phyloP scores from a whole-genome alignment of 2,888 invertebrate species.

The Troides helena region DNA sequence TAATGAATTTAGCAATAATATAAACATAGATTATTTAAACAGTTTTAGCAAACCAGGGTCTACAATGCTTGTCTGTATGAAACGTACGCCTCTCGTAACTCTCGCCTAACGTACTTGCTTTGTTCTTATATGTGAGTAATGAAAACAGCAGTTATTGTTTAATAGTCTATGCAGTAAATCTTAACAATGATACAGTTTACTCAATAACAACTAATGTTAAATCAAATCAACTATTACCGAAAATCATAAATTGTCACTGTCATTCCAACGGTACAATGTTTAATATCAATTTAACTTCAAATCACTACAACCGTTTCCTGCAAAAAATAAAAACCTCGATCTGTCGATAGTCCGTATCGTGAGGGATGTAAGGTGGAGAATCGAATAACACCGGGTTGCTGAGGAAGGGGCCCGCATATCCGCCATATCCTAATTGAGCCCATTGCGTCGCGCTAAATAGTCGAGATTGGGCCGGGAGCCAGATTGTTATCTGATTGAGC shows the following conservation, averaged over 20 bases:
- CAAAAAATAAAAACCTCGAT: constrained; percentile 10
- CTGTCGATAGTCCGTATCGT: constrained; percentile 3
- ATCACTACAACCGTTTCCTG: constrained; percentile 28
- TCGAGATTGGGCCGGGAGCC: constrained; percentile 61
- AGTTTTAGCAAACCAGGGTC: too few relatives aligned
- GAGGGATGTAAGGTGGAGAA: not conserved
- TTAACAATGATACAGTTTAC: not conserved
- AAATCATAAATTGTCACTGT: constrained; percentile 26
- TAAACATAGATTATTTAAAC: too few relatives aligned
- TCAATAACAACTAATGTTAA: not conserved
- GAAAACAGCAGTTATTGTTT: not conserved
- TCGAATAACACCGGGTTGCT: not conserved
- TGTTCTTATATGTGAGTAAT: not conserved
- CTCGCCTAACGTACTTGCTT: too few relatives aligned
- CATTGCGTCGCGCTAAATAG: constrained; percentile 77
- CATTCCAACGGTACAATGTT: constrained; percentile 19
- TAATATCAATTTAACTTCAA: constrained; percentile 29
- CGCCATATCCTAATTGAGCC: constrained; percentile 74
- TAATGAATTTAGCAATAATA: too few relatives aligned
- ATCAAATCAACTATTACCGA: constrained; percentile 10
- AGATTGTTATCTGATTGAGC: constrained; percentile 73
- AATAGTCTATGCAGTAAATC: not conserved
- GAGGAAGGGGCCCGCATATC: constrained; percentile 78
- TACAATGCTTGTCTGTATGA: too few relatives aligned
- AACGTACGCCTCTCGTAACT: too few relatives aligned